Percentiles rank a stretch among this genome's conserved stretches.
Conservation (phyloP, 2,888 invertebrate species). For the Pinctada fucata region DNA sequence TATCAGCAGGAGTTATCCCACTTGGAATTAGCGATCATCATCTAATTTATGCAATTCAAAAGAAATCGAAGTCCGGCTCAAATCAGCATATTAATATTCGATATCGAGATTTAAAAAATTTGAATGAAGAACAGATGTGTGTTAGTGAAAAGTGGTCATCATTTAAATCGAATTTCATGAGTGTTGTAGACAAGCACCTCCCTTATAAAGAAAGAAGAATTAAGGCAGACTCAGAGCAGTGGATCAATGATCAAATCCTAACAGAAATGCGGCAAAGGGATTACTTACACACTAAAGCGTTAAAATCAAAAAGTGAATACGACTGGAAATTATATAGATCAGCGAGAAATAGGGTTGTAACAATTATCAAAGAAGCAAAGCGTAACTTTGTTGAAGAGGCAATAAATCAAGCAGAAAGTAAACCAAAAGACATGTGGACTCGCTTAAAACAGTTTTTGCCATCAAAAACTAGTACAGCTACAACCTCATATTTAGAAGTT, state of each 20-base stretch:
- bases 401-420: background rate
- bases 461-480: background rate
- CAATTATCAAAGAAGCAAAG: constrained; percentile 1
- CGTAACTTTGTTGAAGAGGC: background rate
- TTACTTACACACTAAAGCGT: constrained; percentile 12
- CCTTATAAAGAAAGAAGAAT: constrained; percentile 26
- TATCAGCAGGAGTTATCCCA: background rate
- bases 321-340: background rate
- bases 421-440: background rate
- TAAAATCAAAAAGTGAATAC: background rate
- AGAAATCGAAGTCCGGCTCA: background rate
- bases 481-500: background rate
- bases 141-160: background rate
- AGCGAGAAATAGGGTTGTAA: background rate
- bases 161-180: background rate
- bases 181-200: background rate
- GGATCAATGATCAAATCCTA: constrained; percentile 22
- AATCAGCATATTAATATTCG: constrained; percentile 8
- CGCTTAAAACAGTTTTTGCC: background rate
- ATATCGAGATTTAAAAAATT: background rate
- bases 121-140: background rate
- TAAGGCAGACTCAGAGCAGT: constrained; percentile 9
- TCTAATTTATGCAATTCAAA: constrained; percentile 5
- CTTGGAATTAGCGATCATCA: constrained; percentile 24
- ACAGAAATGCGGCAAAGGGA: constrained; percentile 14